Base-by-base conservation (phyloP, 1,140 invertebrate genomes). In the Drusus annulatus region DNA sequence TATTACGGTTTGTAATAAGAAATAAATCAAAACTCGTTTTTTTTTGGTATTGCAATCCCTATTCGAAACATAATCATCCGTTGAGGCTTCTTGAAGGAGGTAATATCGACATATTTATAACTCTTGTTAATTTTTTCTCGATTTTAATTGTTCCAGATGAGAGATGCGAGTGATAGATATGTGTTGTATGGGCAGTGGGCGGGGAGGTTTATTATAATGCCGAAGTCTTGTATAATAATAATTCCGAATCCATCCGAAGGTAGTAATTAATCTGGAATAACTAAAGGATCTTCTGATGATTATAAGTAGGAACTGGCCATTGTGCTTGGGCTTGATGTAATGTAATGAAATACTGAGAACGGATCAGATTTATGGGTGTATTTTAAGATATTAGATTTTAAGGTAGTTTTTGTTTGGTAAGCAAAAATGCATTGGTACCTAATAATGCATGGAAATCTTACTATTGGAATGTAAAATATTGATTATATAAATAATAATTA, bases 101-200 rank as follows among this genome's bases (percentile, higher is more conserved):
- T 36, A 81, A 78, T 75, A 81, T 81, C 75, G 80, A 82, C 78
- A 74, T 73, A 76, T 82, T 82, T 82, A 82, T 82, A 80, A 80
- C 81, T 77, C 77, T 80, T 69, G 81, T 82, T 82, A 80, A 82
- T 79, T 82, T 82, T 82, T 79, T 79, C 78, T 76, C 62, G 65
- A 52, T 81, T 82, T 80, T 82, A 82, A 82, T 82, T 82, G 81
- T 82, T 73, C 62, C 58, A 69, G 62, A 78, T 83, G 81, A 83
- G 81, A 82, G 81, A 83, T 83, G 75, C 81, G 68, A 74, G 17
- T 83, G 81, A 83, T 83, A 83, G 81, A 83, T 83, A 80, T 78
- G 78, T 83, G 75, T 52, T 23, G 78, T 71, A 45, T 50, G 58
- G 63, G 21, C 75, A 63, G 78, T 78, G 76, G 81, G 81, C 78